Base-by-base conservation (phyloP, 2,797 vertebrate species). In the Synaphobranchus kaupii region DNA sequence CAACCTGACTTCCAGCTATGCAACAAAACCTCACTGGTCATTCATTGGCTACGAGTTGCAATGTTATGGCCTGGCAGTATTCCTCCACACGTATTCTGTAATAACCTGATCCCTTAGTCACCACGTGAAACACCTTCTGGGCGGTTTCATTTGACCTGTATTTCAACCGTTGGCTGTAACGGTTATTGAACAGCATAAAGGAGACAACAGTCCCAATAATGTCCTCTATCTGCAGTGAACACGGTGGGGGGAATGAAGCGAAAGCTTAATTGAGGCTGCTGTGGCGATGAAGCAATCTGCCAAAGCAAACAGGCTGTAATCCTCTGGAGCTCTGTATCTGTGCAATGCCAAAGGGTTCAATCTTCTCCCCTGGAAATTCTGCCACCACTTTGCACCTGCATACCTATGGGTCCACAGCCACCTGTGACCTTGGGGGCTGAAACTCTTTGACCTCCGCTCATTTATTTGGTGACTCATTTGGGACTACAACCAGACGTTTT, bases 351-450 rank as follows among this genome's bases (percentile, higher is more conserved):
- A 87, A 89, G 86, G 87, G 88, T 90, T 93, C 93, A 91, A 89
- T 87, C 89, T 90, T 90, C 87, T 91, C 90, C 20, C 52, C 88
- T 83, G 31, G 9, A 71, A 88, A 83, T 89, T 91, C 94, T 89
- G 86, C 52, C 90, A 92, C 89, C 88, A 91, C 94, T 93, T 94
- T 84, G 89, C 87, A 93, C 93, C 92, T 90, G 90, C 91, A 58
- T 56, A 31, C 47, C 63, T 83, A n/a, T 6, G 44, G 86, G 47
- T 48, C 60, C 47, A 22, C 86, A 56, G 80, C 28, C 86, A 84
- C 86, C 82, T 68, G 44, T 71, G 73, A 87, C 44, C 78, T 87
- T 39, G 66, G 1, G 48, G 48, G 50, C 48, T 13, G 12, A 56
- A 73, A 83, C 44, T 34, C 28, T 54, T 9, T 48, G 78, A n/a